Evolutionary conservation across 2,797 vertebrate genomes (phyloP).

Genomic region (Garrulus glandarius): DNA sequence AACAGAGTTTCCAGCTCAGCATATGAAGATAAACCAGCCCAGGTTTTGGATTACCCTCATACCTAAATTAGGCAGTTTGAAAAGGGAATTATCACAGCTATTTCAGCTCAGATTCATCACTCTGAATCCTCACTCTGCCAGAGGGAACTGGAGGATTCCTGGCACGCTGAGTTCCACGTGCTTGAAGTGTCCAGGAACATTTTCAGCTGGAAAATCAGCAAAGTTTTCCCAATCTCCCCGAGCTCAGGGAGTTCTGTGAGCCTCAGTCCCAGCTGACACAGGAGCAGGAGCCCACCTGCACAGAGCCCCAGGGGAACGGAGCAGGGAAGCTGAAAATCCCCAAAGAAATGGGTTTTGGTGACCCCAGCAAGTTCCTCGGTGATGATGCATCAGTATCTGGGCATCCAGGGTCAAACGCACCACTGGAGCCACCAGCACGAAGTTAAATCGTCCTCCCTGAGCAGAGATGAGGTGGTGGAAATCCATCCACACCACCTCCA

Average conservation of each 20-base stretch:
- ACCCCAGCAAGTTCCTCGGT: neutral
- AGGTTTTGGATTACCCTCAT: neutral
- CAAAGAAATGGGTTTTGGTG: neutral
- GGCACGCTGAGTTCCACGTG: neutral
- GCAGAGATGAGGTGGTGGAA: neutral
- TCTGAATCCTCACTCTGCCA: neutral
- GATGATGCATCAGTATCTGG: neutral
- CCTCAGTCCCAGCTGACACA: neutral
- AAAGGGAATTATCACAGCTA: neutral
- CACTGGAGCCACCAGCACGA: neutral
- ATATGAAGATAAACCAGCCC: rapidly evolving
- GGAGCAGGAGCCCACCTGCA: conserved; percentile 22
- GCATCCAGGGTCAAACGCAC: neutral
- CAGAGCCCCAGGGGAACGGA: neutral
- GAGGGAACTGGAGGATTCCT: neutral
- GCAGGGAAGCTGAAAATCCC: neutral
- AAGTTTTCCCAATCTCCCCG: neutral
- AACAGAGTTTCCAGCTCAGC: neutral
- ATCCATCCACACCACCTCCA: neutral
- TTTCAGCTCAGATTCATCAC: neutral
- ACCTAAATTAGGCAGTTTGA: neutral
- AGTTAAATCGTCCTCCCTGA: neutral
- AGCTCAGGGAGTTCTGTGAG: neutral
- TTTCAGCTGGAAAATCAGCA: neutral
- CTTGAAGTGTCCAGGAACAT: neutral